Conservation (phyloP, 2,797 vertebrate genomes). For the Lophotriccus pileatus region DNA sequence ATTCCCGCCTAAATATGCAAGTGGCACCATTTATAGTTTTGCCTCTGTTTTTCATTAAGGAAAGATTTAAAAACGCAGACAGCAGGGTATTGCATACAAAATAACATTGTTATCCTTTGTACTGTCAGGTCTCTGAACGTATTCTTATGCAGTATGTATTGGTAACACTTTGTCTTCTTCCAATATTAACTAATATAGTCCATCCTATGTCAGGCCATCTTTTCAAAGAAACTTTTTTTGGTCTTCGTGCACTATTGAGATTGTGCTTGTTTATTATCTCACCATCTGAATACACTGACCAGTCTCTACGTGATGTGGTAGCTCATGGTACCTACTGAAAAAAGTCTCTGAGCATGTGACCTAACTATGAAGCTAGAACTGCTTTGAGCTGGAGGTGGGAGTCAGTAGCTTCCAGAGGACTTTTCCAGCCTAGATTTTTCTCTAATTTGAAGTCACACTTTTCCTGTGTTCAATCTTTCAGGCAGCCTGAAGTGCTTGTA, state of each 20-base stretch:
- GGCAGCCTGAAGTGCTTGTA: neutral
- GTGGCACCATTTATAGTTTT: conserved; percentile 35
- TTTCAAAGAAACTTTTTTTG: neutral
- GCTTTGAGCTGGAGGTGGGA: neutral
- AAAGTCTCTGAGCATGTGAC: neutral
- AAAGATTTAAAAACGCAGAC: neutral
- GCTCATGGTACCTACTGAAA: neutral
- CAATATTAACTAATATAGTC: neutral
- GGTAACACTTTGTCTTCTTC: neutral
- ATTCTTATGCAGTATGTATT: neutral
- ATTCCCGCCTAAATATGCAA: conserved; percentile 86
- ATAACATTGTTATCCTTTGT: neutral
- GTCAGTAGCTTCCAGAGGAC: neutral
- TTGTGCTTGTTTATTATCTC: neutral
- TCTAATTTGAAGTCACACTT: neutral
- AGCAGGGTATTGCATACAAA: neutral
- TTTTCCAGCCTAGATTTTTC: neutral
- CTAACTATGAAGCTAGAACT: neutral
- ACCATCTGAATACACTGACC: neutral
- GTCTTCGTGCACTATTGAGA: neutral
- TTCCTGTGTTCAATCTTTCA: neutral
- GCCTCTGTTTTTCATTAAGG: neutral
- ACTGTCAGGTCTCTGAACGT: neutral
- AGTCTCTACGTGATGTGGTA: neutral
- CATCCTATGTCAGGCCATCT: neutral